Conservation (phyloP, 2,113 vertebrate genomes). For the Misgurnus mizolepis region DNA sequence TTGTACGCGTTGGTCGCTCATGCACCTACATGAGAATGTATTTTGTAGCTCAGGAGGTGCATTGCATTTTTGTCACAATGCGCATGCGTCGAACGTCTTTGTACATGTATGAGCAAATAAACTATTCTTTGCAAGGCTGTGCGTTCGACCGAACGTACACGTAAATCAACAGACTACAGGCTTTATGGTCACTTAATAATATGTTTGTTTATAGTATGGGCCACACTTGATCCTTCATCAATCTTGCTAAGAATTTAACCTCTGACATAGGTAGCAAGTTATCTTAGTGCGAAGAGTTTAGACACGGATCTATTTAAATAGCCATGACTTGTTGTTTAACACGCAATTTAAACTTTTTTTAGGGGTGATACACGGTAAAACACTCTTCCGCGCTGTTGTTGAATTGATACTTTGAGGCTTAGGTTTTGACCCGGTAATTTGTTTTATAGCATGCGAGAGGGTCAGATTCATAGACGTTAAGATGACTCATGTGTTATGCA, state of each 20-base stretch:
- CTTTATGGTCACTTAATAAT: too few relatives aligned
- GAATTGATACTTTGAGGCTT: constrained; percentile 24
- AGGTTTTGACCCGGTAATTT: constrained; percentile 27
- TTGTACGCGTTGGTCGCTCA: too few relatives aligned
- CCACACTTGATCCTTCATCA: constrained; percentile 25
- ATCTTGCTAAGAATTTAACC: constrained; percentile 8
- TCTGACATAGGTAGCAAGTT: constrained; percentile 16
- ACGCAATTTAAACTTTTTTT: background rate
- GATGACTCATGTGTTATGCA: constrained; percentile 15
- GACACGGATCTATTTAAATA: constrained; percentile 19
- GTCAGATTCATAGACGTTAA: constrained; percentile 26
- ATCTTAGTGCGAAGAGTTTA: constrained; percentile 4
- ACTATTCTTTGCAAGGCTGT: too few relatives aligned
- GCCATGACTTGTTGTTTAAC: background rate
- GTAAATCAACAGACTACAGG: too few relatives aligned
- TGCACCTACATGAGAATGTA: too few relatives aligned
- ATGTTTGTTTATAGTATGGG: background rate
- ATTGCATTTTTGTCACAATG: too few relatives aligned
- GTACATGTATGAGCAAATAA: too few relatives aligned
- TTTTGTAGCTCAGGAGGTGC: too few relatives aligned
- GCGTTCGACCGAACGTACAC: too few relatives aligned
- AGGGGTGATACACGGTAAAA: background rate
- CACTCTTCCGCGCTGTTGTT: background rate
- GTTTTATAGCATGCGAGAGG: constrained; percentile 23
- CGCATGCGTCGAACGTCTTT: too few relatives aligned